These are phyloP conservation scores for Periophthalmus magnuspinnatus DNA, from an alignment of 2,797 vertebrate genomes.

Conservation along the genomic window DNA sequence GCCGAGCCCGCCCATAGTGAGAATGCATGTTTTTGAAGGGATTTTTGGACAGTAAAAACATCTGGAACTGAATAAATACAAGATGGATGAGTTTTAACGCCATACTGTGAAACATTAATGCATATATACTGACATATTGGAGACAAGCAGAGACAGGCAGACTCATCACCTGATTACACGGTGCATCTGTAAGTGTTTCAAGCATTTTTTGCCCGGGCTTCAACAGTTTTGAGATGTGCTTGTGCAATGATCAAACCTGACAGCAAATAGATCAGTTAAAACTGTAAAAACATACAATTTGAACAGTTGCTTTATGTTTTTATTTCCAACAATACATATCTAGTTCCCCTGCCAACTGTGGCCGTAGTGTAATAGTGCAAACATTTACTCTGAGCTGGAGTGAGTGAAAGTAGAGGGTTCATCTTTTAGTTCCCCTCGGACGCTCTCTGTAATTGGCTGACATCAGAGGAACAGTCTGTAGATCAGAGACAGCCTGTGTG, in stretches of 20 bases:
- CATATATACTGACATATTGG: neutral
- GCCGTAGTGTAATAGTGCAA: constrained; percentile 15
- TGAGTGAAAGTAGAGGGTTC: constrained; percentile 39
- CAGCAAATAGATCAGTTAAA: no score
- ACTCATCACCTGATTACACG: neutral
- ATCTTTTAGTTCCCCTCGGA: constrained; percentile 56
- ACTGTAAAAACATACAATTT: no score
- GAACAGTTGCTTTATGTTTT: neutral
- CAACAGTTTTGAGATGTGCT: neutral
- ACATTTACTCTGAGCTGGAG: constrained; percentile 40
- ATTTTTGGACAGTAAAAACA: no score
- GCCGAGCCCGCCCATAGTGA: no score
- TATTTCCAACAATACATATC: neutral
- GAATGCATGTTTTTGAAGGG: no score
- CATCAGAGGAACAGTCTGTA: constrained; percentile 56
- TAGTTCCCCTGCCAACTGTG: neutral
- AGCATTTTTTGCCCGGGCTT: neutral
- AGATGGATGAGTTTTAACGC: neutral
- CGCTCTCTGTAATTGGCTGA: constrained; percentile 67
- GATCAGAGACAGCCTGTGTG: constrained; percentile 58
- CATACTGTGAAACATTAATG: neutral
- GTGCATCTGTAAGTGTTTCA: neutral
- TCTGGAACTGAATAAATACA: no score
- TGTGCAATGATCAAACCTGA: neutral
- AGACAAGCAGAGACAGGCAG: neutral